Conservation (phyloP, 2,113 vertebrate species). For the Mustela lutreola region DNA sequence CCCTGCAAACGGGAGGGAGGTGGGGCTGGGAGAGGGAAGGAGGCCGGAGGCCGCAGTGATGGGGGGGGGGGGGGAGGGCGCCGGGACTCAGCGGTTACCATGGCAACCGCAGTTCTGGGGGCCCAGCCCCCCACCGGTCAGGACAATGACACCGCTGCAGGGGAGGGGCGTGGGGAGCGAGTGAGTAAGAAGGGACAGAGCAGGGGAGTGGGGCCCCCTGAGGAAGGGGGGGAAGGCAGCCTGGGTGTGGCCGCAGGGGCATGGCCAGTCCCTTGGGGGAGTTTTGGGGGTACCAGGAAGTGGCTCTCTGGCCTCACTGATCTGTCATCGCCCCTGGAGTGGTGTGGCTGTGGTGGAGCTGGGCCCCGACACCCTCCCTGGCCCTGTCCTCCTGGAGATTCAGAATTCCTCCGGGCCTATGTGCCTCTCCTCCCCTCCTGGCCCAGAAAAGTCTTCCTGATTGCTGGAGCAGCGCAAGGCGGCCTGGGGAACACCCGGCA, state of each 20-base stretch:
- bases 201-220: neutral
- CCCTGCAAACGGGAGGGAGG: neutral
- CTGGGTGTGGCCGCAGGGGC: neutral
- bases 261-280: neutral
- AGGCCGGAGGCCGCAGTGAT: neutral
- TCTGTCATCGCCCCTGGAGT: neutral
- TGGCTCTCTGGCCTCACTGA: neutral
- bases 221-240: neutral
- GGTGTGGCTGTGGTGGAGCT: neutral
- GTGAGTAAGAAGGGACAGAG: neutral
- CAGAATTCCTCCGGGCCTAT: neutral
- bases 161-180: constrained; percentile 10
- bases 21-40: neutral
- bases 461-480: neutral
- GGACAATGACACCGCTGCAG: constrained; percentile 57
- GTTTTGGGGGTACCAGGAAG: neutral
- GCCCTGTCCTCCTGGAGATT: neutral
- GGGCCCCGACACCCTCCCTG: neutral
- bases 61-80: accelerated
- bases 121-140: neutral
- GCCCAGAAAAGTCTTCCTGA: neutral
- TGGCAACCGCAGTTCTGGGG: constrained; percentile 59
- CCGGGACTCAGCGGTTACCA: constrained; percentile 29
- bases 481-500: constrained; percentile 5
- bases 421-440: neutral